Evolutionary conservation across 2,113 vertebrate species (phyloP).

Genomic region (Forbesichthys agassizii): DNA sequence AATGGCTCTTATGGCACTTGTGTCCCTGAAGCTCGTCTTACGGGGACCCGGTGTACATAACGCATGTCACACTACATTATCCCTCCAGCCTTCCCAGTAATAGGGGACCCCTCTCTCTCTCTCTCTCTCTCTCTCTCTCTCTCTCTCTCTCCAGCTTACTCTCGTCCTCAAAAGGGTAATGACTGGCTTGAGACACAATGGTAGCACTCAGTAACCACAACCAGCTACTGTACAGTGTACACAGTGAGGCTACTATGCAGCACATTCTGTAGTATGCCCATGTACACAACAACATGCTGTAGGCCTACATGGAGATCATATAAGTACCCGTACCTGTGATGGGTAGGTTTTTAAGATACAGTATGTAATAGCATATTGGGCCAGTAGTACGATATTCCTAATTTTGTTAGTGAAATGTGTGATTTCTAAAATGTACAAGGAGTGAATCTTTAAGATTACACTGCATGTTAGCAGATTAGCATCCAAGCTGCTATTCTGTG

Average conservation of each 20-base stretch:
- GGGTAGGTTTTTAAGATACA: background rate
- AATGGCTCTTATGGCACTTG: no score
- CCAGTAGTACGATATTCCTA: conserved; percentile 15
- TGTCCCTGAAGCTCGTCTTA: no score
- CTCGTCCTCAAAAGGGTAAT: conserved; percentile 12
- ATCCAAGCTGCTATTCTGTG: background rate
- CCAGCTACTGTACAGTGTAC: background rate
- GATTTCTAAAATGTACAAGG: background rate
- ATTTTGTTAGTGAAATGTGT: background rate
- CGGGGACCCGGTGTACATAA: no score
- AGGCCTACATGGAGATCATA: no score
- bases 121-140: conserved; percentile 8
- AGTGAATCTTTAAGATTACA: background rate
- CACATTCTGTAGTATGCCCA: conserved; percentile 8
- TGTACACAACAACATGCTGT: background rate
- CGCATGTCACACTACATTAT: no score
- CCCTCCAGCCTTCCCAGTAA: no score
- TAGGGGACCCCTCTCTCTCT: conserved; percentile 38
- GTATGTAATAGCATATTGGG: conserved; percentile 9
- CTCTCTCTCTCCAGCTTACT: conserved; percentile 2
- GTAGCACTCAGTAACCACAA: conserved; percentile 20
- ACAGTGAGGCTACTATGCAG: background rate
- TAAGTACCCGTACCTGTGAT: background rate
- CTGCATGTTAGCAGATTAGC: conserved; percentile 3
- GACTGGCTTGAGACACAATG: conserved; percentile 53